These are phyloP conservation scores for Bombyx mandarina DNA, from an alignment of 1,140 invertebrate genomes.

Conservation along the genomic window DNA sequence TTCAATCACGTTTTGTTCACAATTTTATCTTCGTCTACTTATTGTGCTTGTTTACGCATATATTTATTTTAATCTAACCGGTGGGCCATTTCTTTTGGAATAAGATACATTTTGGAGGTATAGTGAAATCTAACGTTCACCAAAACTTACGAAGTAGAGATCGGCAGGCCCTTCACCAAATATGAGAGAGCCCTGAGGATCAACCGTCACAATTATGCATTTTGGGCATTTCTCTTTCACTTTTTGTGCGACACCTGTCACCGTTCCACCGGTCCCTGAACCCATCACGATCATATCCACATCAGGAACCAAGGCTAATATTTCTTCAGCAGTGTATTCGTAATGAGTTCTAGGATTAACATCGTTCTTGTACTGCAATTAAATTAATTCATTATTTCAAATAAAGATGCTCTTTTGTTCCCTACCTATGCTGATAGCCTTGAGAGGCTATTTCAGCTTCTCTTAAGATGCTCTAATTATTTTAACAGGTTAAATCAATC, in stretches of 20 bases:
- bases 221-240: constrained; percentile 79
- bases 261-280: constrained; percentile 89
- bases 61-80: too few species aligned
- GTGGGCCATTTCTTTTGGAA: too few species aligned
- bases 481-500: too few species aligned
- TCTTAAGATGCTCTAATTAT: too few species aligned
- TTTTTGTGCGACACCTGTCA: constrained; percentile 82
- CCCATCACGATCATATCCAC: constrained; percentile 84
- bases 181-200: constrained; percentile 88
- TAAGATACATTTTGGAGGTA: too few species aligned
- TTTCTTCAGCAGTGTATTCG: constrained; percentile 89
- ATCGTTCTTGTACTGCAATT: constrained; percentile 83
- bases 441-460: too few species aligned
- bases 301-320: constrained; percentile 80
- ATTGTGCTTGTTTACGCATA: too few species aligned
- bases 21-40: too few species aligned
- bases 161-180: constrained; percentile 51
- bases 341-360: constrained; percentile 92
- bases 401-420: not conserved
- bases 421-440: too few species aligned
- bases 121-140: too few species aligned
- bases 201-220: constrained; percentile 81
- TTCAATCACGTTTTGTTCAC: too few species aligned
- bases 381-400: constrained; percentile 1
- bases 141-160: constrained; percentile 13